These are phyloP conservation scores for Tauraco hartlaubi DNA, from an alignment of 2,797 vertebrate species.

Conservation along the genomic window DNA sequence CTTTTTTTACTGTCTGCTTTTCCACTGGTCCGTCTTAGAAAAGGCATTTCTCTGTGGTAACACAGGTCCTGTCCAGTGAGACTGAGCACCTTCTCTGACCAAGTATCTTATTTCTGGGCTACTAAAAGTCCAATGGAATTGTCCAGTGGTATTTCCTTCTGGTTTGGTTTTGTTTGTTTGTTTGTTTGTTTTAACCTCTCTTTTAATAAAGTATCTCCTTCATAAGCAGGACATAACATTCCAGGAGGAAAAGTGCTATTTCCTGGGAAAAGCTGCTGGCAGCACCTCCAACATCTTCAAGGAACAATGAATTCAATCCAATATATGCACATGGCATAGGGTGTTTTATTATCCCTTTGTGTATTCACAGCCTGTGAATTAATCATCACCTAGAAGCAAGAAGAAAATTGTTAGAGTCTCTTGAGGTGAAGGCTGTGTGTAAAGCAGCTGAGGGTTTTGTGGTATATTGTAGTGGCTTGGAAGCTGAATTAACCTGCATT, in stretches of 20 bases:
- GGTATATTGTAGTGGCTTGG: background rate
- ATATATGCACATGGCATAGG: background rate
- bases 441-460: slow-evolving; percentile 31
- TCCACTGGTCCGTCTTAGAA: background rate
- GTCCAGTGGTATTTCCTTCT: background rate
- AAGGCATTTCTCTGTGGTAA: background rate
- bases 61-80: background rate
- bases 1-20: background rate
- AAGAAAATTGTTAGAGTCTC: slow-evolving; percentile 49
- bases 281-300: background rate
- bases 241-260: background rate
- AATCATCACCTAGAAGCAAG: slow-evolving; percentile 55
- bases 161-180: background rate
- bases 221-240: background rate
- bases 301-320: slow-evolving; percentile 41
- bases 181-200: too few relatives aligned
- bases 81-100: background rate
- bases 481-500: slow-evolving; percentile 38
- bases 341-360: slow-evolving; percentile 35
- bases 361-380: slow-evolving; percentile 34
- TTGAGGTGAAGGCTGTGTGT: slow-evolving; percentile 31
- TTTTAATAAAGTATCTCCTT: background rate
- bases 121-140: background rate
- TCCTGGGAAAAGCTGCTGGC: background rate
- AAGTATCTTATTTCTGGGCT: background rate